Conservation (phyloP, 2,113 vertebrate genomes). For the Sander lucioperca region DNA sequence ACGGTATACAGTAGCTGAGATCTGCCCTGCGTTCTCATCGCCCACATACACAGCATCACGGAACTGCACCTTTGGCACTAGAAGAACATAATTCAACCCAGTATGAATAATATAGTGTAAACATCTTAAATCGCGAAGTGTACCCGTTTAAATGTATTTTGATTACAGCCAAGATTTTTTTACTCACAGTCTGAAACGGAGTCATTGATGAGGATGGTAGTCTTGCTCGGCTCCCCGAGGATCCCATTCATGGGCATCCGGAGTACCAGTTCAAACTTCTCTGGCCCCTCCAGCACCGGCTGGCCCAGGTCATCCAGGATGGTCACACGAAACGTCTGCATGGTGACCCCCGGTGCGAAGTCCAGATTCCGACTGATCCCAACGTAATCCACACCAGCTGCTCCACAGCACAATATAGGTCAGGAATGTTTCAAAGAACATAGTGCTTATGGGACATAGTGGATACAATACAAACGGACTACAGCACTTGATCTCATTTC, state of each 20-base stretch:
- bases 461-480: slow-evolving; percentile 26
- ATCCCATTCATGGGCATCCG: slow-evolving; percentile 93
- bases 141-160: not conserved
- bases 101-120: not conserved
- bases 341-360: slow-evolving; percentile 91
- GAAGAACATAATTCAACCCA: slow-evolving; percentile 33
- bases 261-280: slow-evolving; percentile 92
- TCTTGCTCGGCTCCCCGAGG: slow-evolving; percentile 90
- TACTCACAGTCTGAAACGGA: slow-evolving; percentile 92
- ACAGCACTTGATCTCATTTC: slow-evolving; percentile 13
- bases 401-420: slow-evolving; percentile 54
- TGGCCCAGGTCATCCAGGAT: slow-evolving; percentile 95
- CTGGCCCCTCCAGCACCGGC: slow-evolving; percentile 91
- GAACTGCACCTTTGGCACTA: slow-evolving; percentile 96
- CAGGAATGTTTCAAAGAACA: slow-evolving; percentile 36
- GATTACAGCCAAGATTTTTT: not conserved
- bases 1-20: slow-evolving; percentile 87
- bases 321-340: slow-evolving; percentile 89
- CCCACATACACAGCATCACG: slow-evolving; percentile 85
- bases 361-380: slow-evolving; percentile 94
- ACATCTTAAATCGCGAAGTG: not conserved
- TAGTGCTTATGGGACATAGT: slow-evolving; percentile 11
- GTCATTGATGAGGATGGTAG: slow-evolving; percentile 91
- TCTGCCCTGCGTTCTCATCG: slow-evolving; percentile 86
- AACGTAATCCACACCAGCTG: slow-evolving; percentile 94